Conservation (phyloP, 1,140 invertebrate genomes). For the Drosophila novamexicana region DNA sequence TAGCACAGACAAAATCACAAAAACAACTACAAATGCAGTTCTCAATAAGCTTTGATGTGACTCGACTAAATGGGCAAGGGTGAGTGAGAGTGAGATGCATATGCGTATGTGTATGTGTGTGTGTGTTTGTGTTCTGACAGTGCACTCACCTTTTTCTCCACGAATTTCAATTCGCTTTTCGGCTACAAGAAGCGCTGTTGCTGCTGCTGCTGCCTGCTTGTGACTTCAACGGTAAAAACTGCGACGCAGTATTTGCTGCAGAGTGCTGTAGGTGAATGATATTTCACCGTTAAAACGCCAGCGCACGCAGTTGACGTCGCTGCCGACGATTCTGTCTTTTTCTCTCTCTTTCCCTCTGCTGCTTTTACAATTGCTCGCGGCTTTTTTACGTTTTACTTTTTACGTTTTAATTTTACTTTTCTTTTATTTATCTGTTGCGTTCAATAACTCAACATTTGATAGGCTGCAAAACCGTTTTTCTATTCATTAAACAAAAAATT, state of each 20-base stretch:
- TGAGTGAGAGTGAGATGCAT: constrained; percentile 37
- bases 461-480: constrained; percentile 21
- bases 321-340: constrained; percentile 12
- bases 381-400: constrained; percentile 24
- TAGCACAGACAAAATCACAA: constrained; percentile 32
- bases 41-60: constrained; percentile 42
- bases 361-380: constrained; percentile 31
- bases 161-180: constrained; percentile 45
- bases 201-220: not conserved
- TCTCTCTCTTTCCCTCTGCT: constrained; percentile 24
- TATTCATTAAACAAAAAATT: not conserved
- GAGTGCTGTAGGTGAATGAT: constrained; percentile 51
- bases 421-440: constrained; percentile 17
- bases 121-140: constrained; percentile 34
- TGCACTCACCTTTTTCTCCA: constrained; percentile 75
- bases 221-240: constrained; percentile 71
- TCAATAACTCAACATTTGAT: constrained; percentile 27
- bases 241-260: constrained; percentile 66
- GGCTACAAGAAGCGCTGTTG: constrained; percentile 41
- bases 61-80: constrained; percentile 33
- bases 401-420: constrained; percentile 27
- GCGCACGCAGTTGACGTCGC: constrained; percentile 39
- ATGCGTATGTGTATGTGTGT: constrained; percentile 19
- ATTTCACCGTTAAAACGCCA: constrained; percentile 48
- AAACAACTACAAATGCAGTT: constrained; percentile 40